Evolutionary conservation across 2,113 vertebrate species (phyloP), one percentile per base, ranked within the genome.

Genomic region (Forbesichthys papilliferus): DNA sequence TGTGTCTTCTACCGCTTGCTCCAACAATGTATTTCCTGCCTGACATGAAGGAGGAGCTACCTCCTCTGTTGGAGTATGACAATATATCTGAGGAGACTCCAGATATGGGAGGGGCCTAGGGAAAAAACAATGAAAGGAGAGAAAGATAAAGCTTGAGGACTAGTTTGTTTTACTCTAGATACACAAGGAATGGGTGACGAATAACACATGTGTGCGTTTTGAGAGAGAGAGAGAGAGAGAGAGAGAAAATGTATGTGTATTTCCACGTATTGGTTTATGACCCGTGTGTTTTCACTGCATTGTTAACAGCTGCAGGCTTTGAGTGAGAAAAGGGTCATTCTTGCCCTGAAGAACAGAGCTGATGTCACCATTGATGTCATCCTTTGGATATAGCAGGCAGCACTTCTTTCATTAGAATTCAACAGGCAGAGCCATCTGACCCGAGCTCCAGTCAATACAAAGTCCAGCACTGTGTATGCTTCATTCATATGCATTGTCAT

Each of bases 331-430:
- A 80, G 87, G 80, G 47, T 83, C 84, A 86, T 93, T 93, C 88
- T 90, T 86, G 76, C 79, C 68, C 73, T 65, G 78, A 85, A 87
- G 89, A 89, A 65, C 86, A 88, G 69, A 63, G 74, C 67, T 86
- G 87, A 92, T 91, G 89, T 91, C 90, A 91, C 87, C 85, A 85
- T 77, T 93, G 91, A 94, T 90, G 90, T 94, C 91, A 94, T 79
- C 81, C 82, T 85, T 80, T 83, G 68, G 75, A 71, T 77, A 93
- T 87, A 91, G 91, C 88, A 70, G 74, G 55, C 85, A 74, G 82
- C 81, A 79, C 78, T 90, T 73, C 82, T 76, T 80, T 77, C 74
- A 82, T 78, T 74, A 80, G 78, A 27, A 73, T 68, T 74, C 66
- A 80, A 81, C 75, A 64, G 57, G 48, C 72, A 76, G 61, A 69